Base-by-base conservation (phyloP, 2,797 vertebrate species). In the Thripadectes ignobilis region DNA sequence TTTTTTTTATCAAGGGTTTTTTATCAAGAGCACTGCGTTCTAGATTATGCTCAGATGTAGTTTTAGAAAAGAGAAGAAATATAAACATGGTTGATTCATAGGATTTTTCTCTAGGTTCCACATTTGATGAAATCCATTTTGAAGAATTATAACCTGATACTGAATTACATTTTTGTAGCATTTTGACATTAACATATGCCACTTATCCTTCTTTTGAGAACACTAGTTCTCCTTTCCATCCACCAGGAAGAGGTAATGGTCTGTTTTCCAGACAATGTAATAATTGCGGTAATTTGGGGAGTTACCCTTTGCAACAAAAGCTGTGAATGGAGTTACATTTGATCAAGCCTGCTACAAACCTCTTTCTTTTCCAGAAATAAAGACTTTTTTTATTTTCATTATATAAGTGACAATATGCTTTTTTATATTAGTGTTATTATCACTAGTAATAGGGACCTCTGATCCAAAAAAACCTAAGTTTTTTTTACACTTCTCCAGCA, bases 11-110 rank as follows among this genome's bases (percentile, higher is more conserved):
- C 22, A 41, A 24, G 10, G 9, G 6, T 7, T 48, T 34, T 32
- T 52, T 14, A 38, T 39, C 14, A 45, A 36, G 17, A 23, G 2
- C 6, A 22, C 1, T 1, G 0, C 39, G 15, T 65, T 43, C 4
- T 48, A 30, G 10, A 61, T 43, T 54, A 32, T 30, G 6, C 17
- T 79, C 12, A 51, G 67, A 62, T 0, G 1, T 29, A 19, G 45
- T n/a, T 69, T 69, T 21, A 62, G 30, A 85, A 63, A 14, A 71
- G 6, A 63, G 10, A 91, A 52, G 23, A 92, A 82, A 34, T 48
- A 34, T 14, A 51, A 36, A 26, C 2, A 8, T 20, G 5, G 6
- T 43, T 76, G 18, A 65, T 34, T 65, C 14, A 54, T 6, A 46
- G 39, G 14, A 27, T 49, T 16, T 59, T 90, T 81, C 38, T 66